phyloP scores from a whole-genome alignment of 2,797 vertebrate species.

The Novumbra hubbsi region DNA sequence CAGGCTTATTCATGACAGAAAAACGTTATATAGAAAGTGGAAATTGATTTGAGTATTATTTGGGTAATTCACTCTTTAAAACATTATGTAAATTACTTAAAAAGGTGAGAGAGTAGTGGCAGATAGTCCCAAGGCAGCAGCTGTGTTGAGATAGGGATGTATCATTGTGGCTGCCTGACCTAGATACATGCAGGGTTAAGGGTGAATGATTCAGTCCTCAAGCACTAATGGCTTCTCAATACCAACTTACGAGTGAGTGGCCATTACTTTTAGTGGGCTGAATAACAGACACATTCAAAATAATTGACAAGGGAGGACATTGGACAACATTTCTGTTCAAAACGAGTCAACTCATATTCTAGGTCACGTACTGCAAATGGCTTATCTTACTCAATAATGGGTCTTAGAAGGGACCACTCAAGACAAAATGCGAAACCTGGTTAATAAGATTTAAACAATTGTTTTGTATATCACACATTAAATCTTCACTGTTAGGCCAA shows the following conservation, averaged over 20 bases:
- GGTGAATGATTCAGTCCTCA: too few species aligned
- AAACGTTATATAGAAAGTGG: constrained; percentile 45
- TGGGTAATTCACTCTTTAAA: constrained; percentile 12
- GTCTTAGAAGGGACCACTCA: background rate
- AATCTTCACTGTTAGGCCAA: background rate
- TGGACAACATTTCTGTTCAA: too few species aligned
- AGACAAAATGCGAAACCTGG: background rate
- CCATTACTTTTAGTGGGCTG: too few species aligned
- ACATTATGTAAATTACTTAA: constrained; percentile 19
- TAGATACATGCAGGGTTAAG: constrained; percentile 6
- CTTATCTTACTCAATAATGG: background rate
- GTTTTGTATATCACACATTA: too few species aligned
- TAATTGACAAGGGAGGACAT: too few species aligned
- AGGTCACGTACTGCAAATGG: background rate
- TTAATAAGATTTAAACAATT: too few species aligned
- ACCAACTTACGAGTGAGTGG: too few species aligned
- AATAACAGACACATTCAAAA: background rate
- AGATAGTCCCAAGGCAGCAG: constrained; percentile 16
- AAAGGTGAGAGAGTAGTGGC: constrained; percentile 30
- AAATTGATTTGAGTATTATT: constrained; percentile 12
- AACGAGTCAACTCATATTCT: too few species aligned
- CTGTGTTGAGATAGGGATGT: background rate
- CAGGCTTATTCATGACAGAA: constrained; percentile 37
- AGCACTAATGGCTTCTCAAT: too few species aligned
- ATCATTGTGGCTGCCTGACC: constrained; percentile 11